Evolutionary conservation across 2,888 invertebrate species (phyloP), one percentile per base, ranked within the genome.

Genomic region (Rapana venosa): DNA sequence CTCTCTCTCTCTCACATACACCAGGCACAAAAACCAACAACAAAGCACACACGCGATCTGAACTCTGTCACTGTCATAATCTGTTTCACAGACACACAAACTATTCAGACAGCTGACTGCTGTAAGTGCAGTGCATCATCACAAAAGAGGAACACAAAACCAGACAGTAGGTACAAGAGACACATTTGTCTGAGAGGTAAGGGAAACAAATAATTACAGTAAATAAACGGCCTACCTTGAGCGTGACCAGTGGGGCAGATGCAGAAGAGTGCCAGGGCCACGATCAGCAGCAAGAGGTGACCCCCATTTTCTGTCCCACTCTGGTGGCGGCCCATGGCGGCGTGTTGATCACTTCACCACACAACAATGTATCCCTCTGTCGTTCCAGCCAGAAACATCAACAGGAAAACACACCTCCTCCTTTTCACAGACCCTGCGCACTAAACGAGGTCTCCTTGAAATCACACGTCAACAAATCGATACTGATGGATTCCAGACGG

Each of bases 301-400:
- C 86, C 58, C 32, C 17, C 86, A 26, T 32, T 15, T 32, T 58
- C 30, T 32, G 86, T 66, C 86, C 86, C 74, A 30, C 56, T 26
- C 84, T 26, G 47, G n/a, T 26, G 47, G n/a, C 70, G 74, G n/a
- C 70, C 74, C 87, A 87, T 87, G 47, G 47, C 35, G 1, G 22
- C 32, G 81, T 35, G 66, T 22, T 26, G 36, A 30, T 87, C 87
- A 87, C 74, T 74, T 87, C 74, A 61, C 85, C 47, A 86, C 61
- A 86, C 86, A 35, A 30, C 47, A n/a, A 87, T 20, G 66, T 70
- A 87, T 87, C 87, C 87, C 26, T 74, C 87, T 13, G 13, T 22
- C 22, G 47, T 83, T 36, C 85, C 85, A 85, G 58, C 11, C 56
- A 85, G 20, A 85, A 85, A 22, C 47, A 56, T 56, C 30, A 85